Evolutionary conservation across 64 coral and sea anemone species (phyloP).

Genomic region (Montipora foliosa): DNA sequence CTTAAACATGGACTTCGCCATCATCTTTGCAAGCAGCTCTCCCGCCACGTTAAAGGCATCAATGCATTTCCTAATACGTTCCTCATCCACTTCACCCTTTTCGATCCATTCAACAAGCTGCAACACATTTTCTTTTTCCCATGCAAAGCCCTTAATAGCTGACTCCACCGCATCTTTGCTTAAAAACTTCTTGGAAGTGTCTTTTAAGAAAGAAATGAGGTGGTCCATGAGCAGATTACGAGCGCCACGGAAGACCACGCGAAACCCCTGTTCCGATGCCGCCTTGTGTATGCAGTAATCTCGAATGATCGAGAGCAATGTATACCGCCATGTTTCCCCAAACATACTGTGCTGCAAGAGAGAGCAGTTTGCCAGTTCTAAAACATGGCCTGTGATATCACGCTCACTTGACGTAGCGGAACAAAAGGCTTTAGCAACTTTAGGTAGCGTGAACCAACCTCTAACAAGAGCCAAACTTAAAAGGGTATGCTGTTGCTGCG

Average conservation of each 20-base stretch:
- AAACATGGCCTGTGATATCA: not conserved
- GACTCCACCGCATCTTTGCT: slow-evolving; percentile 10
- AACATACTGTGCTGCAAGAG: not conserved
- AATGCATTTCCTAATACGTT: too few relatives aligned
- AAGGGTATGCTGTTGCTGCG: not conserved
- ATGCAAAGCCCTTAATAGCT: slow-evolving; percentile 37
- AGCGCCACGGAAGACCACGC: not conserved
- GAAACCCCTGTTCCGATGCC: not conserved
- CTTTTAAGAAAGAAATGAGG: slow-evolving; percentile 37
- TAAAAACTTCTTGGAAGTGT: slow-evolving; percentile 16
- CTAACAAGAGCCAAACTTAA: not conserved
- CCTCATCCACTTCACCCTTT: rapidly evolving
- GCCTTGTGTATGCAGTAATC: not conserved
- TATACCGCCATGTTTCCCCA: not conserved
- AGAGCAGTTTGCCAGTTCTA: not conserved
- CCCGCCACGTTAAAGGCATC: too few relatives aligned
- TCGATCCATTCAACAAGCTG: too few relatives aligned
- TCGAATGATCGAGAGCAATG: slow-evolving; percentile 5
- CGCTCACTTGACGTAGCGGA: not conserved
- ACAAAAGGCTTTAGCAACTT: not conserved
- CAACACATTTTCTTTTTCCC: slow-evolving; percentile 16
- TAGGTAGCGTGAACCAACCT: not conserved
- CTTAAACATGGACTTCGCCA: slow-evolving; percentile 19
- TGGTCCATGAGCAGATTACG: not conserved
- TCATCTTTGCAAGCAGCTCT: not conserved